Evolutionary conservation across 2,888 invertebrate genomes (phyloP).

Genomic region (Erynnis tages): DNA sequence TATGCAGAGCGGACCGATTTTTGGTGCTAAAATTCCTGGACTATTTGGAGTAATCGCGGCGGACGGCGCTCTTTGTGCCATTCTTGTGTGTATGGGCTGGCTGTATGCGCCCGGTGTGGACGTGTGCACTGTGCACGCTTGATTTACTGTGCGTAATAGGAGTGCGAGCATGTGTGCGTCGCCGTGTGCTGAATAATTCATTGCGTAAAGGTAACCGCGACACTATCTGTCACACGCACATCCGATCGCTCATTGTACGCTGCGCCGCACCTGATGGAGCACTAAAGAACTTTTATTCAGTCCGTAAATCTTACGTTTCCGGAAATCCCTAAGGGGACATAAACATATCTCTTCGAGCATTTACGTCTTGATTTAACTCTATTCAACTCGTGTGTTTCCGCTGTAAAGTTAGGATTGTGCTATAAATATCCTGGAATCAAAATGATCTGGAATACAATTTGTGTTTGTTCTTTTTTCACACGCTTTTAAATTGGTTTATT

Average conservation of each 20-base stretch:
- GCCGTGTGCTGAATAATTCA: not conserved
- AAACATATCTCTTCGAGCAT: constrained; percentile 11
- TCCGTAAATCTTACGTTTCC: constrained; percentile 11
- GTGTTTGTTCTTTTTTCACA: not conserved
- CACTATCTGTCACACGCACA: not conserved
- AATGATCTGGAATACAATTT: not conserved
- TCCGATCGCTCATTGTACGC: not conserved
- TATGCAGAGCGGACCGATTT: no score
- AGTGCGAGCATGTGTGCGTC: not conserved
- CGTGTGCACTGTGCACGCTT: not conserved
- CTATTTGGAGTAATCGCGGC: no score
- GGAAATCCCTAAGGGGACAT: constrained; percentile 13
- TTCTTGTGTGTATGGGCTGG: not conserved
- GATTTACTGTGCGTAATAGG: not conserved
- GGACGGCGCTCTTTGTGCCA: not conserved
- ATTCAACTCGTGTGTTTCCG: constrained; percentile 1
- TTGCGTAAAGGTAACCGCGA: not conserved
- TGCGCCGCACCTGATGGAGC: not conserved
- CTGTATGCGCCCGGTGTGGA: no score
- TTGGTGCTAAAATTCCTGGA: no score
- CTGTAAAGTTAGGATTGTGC: constrained; percentile 1
- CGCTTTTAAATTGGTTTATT: not conserved
- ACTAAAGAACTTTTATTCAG: constrained; percentile 14
- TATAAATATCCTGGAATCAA: not conserved
- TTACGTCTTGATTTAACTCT: constrained; percentile 15